Conservation (phyloP, 2,888 invertebrate species). For the Andrena trimmerana region DNA sequence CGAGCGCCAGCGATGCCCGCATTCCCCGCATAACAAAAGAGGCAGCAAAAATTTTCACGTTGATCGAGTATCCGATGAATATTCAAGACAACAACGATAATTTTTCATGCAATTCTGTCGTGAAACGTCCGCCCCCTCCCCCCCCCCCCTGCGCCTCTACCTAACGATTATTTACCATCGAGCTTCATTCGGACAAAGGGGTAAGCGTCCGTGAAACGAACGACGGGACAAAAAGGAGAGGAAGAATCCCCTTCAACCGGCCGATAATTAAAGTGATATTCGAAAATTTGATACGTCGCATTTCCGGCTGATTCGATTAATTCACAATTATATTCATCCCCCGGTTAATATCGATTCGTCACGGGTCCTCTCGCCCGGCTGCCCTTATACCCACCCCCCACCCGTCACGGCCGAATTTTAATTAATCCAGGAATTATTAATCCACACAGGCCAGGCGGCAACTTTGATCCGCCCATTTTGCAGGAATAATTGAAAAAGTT, state of each 20-base stretch:
- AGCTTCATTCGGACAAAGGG: slow-evolving; percentile 19
- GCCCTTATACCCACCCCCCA: slow-evolving; percentile 37
- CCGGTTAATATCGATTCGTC: slow-evolving; percentile 42
- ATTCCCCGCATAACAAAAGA: slow-evolving; percentile 22
- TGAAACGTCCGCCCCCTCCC: neutral
- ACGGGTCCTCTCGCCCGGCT: slow-evolving; percentile 51
- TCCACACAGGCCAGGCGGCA: slow-evolving; percentile 42
- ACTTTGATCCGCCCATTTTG: slow-evolving; percentile 56
- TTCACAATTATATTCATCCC: slow-evolving; percentile 51
- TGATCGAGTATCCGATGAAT: slow-evolving; percentile 33
- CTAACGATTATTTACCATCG: slow-evolving; percentile 43
- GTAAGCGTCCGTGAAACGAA: slow-evolving; percentile 12
- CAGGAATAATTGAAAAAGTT: slow-evolving; percentile 66
- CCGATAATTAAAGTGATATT: slow-evolving; percentile 42
- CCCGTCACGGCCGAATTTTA: slow-evolving; percentile 55
- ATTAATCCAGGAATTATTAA: slow-evolving; percentile 64
- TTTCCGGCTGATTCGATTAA: slow-evolving; percentile 59
- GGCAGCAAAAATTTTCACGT: slow-evolving; percentile 7
- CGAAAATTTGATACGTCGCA: slow-evolving; percentile 40
- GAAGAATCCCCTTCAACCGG: slow-evolving; percentile 1
- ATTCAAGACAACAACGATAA: slow-evolving; percentile 44
- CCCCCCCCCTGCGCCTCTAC: neutral
- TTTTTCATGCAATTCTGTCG: slow-evolving; percentile 44
- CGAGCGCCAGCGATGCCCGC: no score
- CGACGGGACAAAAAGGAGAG: neutral